phyloP scores from a whole-genome alignment of 1,140 invertebrate genomes.

The Amyelois transitella region DNA sequence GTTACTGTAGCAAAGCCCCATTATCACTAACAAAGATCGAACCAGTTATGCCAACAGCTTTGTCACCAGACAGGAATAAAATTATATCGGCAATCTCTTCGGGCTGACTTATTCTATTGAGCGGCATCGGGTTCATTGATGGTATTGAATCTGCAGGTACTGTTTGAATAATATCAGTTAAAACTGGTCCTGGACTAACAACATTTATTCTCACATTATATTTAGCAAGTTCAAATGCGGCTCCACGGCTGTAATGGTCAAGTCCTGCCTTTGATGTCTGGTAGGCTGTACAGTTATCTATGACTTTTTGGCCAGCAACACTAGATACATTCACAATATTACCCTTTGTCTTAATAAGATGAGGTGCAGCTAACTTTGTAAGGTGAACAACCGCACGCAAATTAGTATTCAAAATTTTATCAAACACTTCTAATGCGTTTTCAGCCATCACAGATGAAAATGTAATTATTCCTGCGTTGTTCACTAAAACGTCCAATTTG shows the following conservation, averaged over 20 bases:
- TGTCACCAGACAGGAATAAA: background rate
- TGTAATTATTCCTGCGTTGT: background rate
- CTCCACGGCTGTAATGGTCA: background rate
- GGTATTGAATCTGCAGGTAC: background rate
- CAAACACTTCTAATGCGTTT: background rate
- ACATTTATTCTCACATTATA: background rate
- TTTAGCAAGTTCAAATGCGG: background rate
- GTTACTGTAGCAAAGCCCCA: background rate
- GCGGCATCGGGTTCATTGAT: background rate
- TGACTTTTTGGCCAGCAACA: background rate
- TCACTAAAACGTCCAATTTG: background rate
- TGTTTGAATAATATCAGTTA: background rate
- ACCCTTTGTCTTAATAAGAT: background rate
- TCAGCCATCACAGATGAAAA: background rate
- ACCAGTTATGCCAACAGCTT: background rate
- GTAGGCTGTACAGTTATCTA: background rate
- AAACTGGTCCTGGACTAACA: background rate
- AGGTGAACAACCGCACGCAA: background rate
- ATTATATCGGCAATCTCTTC: conserved; percentile 1
- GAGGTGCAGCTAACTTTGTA: background rate
- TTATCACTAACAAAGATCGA: background rate
- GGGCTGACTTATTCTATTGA: background rate
- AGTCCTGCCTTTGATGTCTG: background rate
- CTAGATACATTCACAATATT: background rate
- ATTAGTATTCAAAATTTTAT: background rate